phyloP scores from a whole-genome alignment of 2,113 vertebrate species.

The Illadopsis cleaveri region DNA sequence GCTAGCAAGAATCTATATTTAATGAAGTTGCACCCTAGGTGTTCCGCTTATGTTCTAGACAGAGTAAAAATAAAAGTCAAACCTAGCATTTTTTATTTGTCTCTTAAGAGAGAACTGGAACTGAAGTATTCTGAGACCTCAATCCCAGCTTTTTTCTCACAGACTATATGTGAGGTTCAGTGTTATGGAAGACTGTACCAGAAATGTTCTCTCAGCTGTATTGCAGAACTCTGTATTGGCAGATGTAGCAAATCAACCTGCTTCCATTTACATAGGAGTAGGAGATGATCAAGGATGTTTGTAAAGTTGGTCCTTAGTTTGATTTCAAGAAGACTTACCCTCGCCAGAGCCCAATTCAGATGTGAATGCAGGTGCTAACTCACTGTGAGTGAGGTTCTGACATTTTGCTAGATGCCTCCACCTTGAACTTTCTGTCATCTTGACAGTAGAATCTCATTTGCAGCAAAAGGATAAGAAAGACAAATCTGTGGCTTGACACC shows the following conservation, averaged over 20 bases:
- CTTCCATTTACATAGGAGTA: not conserved
- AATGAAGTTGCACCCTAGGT: not conserved
- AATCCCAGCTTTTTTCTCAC: not conserved
- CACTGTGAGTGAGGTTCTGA: conserved; percentile 37
- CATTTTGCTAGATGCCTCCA: conserved; percentile 39
- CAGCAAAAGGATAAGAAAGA: conserved; percentile 71
- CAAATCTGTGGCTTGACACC: conserved; percentile 69
- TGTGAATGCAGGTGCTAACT: conserved; percentile 21
- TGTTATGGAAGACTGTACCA: not conserved
- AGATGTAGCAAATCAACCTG: not conserved
- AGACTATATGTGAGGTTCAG: not conserved
- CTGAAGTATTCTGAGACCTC: not conserved
- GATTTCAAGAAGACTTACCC: not conserved
- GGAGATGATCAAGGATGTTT: not conserved
- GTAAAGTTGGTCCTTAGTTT: not conserved
- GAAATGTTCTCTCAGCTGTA: conserved; percentile 8
- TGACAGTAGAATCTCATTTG: conserved; percentile 74
- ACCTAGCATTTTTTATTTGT: not conserved
- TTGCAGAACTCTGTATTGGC: not conserved
- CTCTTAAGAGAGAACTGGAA: not conserved
- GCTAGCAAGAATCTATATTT: not conserved
- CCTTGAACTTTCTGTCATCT: conserved; percentile 64
- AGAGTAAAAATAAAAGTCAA: not conserved
- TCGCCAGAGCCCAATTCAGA: not conserved
- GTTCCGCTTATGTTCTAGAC: not conserved